Evolutionary conservation across 2,113 vertebrate species (phyloP).

Genomic region (Suncus etruscus): DNA sequence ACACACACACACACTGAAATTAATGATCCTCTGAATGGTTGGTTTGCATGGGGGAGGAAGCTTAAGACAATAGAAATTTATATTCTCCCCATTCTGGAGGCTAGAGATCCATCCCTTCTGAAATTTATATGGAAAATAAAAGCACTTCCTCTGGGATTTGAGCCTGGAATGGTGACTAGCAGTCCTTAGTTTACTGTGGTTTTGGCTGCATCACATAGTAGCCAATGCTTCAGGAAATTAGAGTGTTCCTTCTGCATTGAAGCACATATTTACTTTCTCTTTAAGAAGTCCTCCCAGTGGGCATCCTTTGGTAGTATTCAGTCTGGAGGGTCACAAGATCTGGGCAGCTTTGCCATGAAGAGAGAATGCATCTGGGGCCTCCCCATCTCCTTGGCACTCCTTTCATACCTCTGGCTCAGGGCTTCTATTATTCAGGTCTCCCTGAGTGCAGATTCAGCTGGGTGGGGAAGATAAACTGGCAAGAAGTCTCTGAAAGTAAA

Average conservation of each 20-base stretch:
- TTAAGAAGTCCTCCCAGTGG: background rate
- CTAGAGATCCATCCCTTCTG: background rate
- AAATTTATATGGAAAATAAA: background rate
- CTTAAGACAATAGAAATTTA: background rate
- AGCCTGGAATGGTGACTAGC: background rate
- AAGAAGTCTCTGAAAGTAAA: background rate
- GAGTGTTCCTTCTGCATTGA: background rate
- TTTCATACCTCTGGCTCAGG: background rate
- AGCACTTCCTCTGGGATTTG: background rate
- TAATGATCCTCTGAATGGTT: background rate
- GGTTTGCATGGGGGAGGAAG: background rate
- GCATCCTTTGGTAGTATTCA: background rate
- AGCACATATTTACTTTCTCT: background rate
- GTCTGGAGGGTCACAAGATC: background rate
- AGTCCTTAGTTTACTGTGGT: background rate
- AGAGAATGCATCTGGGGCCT: background rate
- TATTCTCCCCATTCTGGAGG: background rate
- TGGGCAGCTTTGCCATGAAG: background rate
- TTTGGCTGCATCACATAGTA: background rate
- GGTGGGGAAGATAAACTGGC: background rate
- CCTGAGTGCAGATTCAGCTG: background rate
- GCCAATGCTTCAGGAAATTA: slow-evolving; percentile 13
- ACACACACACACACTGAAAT: background rate
- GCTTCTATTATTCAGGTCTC: background rate
- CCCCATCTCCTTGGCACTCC: background rate